These are phyloP conservation scores for Haemorhous mexicanus DNA, from an alignment of 2,113 vertebrate genomes.

Conservation along the genomic window DNA sequence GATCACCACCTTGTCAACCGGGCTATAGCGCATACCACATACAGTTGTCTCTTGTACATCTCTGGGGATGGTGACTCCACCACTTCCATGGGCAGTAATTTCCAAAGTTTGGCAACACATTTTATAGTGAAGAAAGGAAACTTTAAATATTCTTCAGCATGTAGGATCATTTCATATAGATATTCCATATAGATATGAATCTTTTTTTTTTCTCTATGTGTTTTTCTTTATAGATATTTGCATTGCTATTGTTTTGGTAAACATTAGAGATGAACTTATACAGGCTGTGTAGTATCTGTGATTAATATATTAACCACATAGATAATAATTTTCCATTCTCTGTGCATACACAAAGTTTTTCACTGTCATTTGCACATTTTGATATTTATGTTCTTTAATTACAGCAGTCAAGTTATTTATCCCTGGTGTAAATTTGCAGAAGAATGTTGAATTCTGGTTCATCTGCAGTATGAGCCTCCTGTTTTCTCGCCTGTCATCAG, in stretches of 20 bases:
- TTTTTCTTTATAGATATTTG: not conserved
- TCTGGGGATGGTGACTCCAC: not conserved
- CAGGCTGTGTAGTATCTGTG: not conserved
- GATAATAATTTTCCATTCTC: not conserved
- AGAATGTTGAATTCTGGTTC: not conserved
- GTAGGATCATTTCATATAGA: not conserved
- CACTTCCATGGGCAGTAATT: not conserved
- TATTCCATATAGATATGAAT: not conserved
- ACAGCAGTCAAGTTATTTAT: not conserved
- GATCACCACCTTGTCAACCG: too few relatives aligned
- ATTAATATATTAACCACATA: not conserved
- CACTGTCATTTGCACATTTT: not conserved
- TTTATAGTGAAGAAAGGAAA: constrained; percentile 24
- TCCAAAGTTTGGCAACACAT: not conserved
- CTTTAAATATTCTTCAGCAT: constrained; percentile 21
- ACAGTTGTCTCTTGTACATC: not conserved
- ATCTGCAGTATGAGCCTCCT: not conserved
- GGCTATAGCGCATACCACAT: not conserved
- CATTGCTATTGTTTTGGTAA: not conserved
- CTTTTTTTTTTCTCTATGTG: not conserved
- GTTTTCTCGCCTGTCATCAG: not conserved
- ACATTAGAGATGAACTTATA: not conserved
- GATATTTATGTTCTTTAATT: not conserved
- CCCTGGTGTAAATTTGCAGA: not conserved
- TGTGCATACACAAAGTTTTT: not conserved